Evolutionary conservation across 2,888 invertebrate genomes (phyloP), one percentile per base, ranked within the genome.

Genomic region (Cynaeus angustus): DNA sequence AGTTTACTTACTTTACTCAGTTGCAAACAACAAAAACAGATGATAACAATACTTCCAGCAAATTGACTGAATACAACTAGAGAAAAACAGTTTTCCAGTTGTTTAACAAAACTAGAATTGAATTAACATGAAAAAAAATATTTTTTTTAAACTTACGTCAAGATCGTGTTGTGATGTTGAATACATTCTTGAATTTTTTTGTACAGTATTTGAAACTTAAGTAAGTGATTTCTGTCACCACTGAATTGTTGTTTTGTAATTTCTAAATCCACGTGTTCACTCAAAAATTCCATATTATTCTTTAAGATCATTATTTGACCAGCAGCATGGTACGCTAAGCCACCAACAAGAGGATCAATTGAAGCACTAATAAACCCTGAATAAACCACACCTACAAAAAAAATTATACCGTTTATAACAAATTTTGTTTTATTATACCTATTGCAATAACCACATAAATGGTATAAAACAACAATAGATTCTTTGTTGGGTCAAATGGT

Each of bases 31-130:
- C 21, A 53, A 16, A 53, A 26, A 13, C 65, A 65, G 28, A 65
- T 14, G 12, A 65, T 21, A 7, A 65, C 30, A 1, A 65, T 30
- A 8, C 53, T 13, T 28, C 53, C 65, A 2, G 21, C 33, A 65
- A 55, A 53, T 13, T 65, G 65, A 12, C 53, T 65, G 10, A 65
- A 65, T 8, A 52, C 65, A 16, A 16, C 45, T 14, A 26, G 30
- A 9, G 65, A 65, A 43, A 53, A 65, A 41, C 53, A 52, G 13
- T 37, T 48, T 28, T 52, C 52, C 8, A 41, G 38, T 50, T 52
- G 41, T 53, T 43, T 16, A 1, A 64, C 64, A 52, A 41, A 53
- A 12, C 64, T 64, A 52, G 52, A 52, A 52, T 10, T 37, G 14
- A 14, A 21, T 21, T 14, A 28, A 50, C 26, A 26, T 26, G 0